Conservation (phyloP, 1,140 invertebrate species). For the Brachionus plicatilis region DNA sequence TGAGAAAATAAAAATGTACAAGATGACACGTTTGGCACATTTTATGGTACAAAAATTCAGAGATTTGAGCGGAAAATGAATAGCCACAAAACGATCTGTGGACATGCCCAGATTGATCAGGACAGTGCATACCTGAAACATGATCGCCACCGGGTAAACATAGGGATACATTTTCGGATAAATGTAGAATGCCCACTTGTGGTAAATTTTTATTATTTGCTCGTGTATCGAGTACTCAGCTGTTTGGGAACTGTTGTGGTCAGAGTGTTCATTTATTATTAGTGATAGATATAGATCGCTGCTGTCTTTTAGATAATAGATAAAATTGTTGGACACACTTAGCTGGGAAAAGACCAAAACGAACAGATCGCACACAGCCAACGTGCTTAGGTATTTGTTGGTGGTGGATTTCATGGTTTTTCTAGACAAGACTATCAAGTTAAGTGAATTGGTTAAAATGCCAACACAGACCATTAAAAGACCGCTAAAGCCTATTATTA, state of each 20-base stretch:
- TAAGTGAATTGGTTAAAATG: constrained; percentile 51
- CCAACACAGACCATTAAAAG: constrained; percentile 49
- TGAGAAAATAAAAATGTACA: neutral
- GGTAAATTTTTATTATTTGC: neutral
- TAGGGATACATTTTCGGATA: constrained; percentile 29
- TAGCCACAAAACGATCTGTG: constrained; percentile 56
- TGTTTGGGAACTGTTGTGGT: neutral
- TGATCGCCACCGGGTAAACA: constrained; percentile 43
- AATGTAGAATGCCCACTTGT: neutral
- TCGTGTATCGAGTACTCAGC: neutral
- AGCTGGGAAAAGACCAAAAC: constrained; percentile 20
- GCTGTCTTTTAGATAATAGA: neutral
- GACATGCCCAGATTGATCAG: constrained; percentile 56
- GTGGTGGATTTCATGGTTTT: constrained; percentile 52
- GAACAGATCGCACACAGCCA: constrained; percentile 50
- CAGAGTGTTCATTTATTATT: neutral
- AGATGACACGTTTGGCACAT: constrained; percentile 43
- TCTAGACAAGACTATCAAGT: constrained; percentile 50
- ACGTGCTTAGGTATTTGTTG: constrained; percentile 51
- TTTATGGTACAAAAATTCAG: constrained; percentile 50
- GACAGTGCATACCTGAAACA: constrained; percentile 51
- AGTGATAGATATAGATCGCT: neutral
- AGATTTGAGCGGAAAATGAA: constrained; percentile 54
- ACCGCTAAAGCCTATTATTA: constrained; percentile 29
- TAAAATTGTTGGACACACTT: neutral